Conservation (phyloP, 2,797 vertebrate species). For the Leontopithecus rosalia region DNA sequence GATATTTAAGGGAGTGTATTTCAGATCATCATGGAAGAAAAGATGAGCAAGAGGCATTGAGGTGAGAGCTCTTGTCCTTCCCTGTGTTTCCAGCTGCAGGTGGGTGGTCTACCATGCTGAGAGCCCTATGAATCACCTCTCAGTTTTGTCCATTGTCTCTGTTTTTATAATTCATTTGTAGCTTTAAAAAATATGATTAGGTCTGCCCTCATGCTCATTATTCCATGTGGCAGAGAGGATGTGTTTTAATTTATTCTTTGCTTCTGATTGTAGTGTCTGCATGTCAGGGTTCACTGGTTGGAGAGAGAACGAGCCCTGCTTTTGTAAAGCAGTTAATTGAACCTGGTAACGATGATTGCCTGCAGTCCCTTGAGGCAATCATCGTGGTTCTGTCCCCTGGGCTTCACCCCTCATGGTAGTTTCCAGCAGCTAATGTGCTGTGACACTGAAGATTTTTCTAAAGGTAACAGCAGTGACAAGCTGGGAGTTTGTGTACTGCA, state of each 20-base stretch:
- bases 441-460: neutral
- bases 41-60: neutral
- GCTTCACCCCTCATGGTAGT: constrained; percentile 67
- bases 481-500: neutral
- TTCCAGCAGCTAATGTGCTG: constrained; percentile 68
- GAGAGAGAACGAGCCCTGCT: constrained; percentile 79
- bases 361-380: constrained; percentile 78
- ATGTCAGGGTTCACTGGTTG: constrained; percentile 83
- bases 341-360: constrained; percentile 84
- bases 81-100: constrained; percentile 16
- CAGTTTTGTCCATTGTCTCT: constrained; percentile 66
- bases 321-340: constrained; percentile 87
- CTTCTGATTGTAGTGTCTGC: constrained; percentile 79
- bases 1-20: constrained; percentile 70
- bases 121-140: neutral
- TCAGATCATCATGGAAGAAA: constrained; percentile 52
- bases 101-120: neutral
- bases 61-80: constrained; percentile 33
- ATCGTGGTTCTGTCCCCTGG: constrained; percentile 74
- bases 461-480: neutral
- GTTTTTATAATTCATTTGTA: constrained; percentile 67
- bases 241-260: constrained; percentile 79
- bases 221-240: constrained; percentile 68
- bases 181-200: constrained; percentile 65
- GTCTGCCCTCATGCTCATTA: constrained; percentile 68